phyloP scores from a whole-genome alignment of 2,888 invertebrate genomes.

The Diaphora mendica region DNA sequence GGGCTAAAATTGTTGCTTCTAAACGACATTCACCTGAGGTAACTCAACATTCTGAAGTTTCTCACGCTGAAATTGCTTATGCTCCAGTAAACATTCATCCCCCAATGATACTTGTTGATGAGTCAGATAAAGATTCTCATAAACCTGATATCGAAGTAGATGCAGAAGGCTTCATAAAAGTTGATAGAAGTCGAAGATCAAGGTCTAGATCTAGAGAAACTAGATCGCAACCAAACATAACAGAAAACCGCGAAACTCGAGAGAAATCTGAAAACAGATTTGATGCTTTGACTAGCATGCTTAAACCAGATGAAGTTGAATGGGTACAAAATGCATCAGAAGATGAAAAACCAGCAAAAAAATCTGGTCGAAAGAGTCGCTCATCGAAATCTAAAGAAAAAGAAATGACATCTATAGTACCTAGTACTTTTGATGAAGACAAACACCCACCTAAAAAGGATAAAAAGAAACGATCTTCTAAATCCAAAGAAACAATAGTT shows the following conservation, averaged over 20 bases:
- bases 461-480: constrained; percentile 71
- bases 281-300: constrained; percentile 65
- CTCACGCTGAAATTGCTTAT: constrained; percentile 30
- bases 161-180: constrained; percentile 81
- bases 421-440: constrained; percentile 65
- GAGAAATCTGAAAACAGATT: constrained; percentile 75
- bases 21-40: constrained; percentile 72
- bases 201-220: constrained; percentile 85
- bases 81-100: constrained; percentile 49
- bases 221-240: constrained; percentile 64
- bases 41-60: constrained; percentile 52
- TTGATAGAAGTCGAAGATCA: constrained; percentile 80
- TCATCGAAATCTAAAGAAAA: constrained; percentile 77
- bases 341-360: constrained; percentile 58
- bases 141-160: constrained; percentile 67
- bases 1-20: constrained; percentile 79
- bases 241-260: constrained; percentile 56
- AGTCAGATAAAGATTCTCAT: constrained; percentile 61
- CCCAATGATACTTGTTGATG: constrained; percentile 75
- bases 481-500: constrained; percentile 61
- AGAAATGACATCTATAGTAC: constrained; percentile 61
- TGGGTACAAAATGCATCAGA: constrained; percentile 52
- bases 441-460: constrained; percentile 68
- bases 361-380: constrained; percentile 64
- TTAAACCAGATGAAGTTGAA: constrained; percentile 62